Evolutionary conservation across 2,797 vertebrate species (phyloP).

Genomic region (Neopelma chrysocephalum): DNA sequence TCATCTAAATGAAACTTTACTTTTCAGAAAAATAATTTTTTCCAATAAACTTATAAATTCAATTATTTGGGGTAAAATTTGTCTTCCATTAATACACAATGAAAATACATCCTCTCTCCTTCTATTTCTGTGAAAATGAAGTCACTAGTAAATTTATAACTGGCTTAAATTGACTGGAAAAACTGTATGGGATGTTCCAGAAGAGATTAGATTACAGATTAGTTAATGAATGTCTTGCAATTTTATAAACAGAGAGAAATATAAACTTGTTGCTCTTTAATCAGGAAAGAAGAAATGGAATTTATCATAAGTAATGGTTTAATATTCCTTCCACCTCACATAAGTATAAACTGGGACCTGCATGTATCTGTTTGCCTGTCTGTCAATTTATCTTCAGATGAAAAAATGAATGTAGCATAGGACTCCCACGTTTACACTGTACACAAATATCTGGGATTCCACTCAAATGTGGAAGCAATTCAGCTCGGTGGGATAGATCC

Average conservation of each 20-base stretch:
- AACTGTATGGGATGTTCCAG: not conserved
- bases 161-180: not conserved
- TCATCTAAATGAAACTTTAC: not conserved
- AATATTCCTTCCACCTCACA: not conserved
- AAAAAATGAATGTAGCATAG: not conserved
- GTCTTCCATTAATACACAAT: not conserved
- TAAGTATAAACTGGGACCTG: not conserved
- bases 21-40: not conserved
- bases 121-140: not conserved
- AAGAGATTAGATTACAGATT: not conserved
- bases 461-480: not conserved
- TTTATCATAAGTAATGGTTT: not conserved
- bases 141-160: not conserved
- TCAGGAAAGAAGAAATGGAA: not conserved
- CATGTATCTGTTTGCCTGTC: not conserved
- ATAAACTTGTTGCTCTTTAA: not conserved
- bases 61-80: not conserved
- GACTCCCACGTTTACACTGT: not conserved
- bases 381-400: not conserved
- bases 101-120: not conserved
- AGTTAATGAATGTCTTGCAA: not conserved
- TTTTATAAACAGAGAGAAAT: not conserved
- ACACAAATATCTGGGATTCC: not conserved
- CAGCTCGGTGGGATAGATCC: rapidly evolving
- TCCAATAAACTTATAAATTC: not conserved